Evolutionary conservation across 2,113 vertebrate species (phyloP).

Genomic region (Cichladusa arquata): DNA sequence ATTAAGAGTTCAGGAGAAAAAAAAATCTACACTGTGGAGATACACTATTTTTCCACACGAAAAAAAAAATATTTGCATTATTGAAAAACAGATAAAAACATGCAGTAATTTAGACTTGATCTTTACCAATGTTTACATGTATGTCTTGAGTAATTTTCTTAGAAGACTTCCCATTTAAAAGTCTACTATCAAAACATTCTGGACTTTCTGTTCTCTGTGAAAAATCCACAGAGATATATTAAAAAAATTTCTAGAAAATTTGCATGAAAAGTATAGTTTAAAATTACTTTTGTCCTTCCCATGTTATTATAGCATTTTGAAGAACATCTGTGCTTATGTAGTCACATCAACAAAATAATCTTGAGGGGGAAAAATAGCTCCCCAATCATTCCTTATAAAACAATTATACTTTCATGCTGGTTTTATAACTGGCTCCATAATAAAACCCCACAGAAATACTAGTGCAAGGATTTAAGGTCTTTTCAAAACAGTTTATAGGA

Average conservation of each 20-base stretch:
- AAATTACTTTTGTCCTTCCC: not conserved
- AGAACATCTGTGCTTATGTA: conserved; percentile 4
- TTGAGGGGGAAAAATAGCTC: not conserved
- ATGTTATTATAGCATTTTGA: not conserved
- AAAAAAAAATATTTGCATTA: not conserved
- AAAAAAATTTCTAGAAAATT: not conserved
- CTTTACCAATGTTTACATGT: not conserved
- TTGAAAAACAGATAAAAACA: not conserved
- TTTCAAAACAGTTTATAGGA: not conserved
- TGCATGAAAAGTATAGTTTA: not conserved
- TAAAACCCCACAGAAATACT: not conserved
- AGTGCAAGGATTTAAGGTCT: not conserved
- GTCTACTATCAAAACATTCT: conserved; percentile 16
- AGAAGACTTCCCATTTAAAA: not conserved
- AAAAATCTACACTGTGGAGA: not conserved
- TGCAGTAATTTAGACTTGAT: not conserved
- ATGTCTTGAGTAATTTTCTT: not conserved
- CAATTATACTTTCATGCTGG: not conserved
- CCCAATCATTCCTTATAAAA: not conserved
- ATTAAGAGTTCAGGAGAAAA: not conserved
- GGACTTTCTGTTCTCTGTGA: not conserved
- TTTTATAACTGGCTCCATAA: not conserved
- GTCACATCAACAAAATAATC: not conserved
- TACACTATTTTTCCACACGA: not conserved
- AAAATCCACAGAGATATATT: not conserved